A percentile compares a stretch with the other conserved stretches of the same genome.
These are phyloP conservation scores for Chaitophorus viminalis DNA, from an alignment of 2,888 invertebrate genomes.

Conservation along the genomic window DNA sequence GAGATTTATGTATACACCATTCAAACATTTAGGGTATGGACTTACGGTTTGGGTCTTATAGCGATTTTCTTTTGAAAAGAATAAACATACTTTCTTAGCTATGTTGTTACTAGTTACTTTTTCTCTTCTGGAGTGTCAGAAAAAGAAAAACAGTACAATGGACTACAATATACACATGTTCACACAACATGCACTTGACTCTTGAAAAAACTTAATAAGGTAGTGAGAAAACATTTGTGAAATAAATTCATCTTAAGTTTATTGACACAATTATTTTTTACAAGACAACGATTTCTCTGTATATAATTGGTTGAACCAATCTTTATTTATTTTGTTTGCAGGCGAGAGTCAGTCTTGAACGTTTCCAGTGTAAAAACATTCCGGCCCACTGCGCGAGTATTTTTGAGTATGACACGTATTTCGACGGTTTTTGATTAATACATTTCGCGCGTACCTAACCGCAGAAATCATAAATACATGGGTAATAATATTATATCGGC, in stretches of 20 bases:
- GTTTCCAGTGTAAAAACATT: neutral
- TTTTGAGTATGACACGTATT: too few species aligned
- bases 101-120: neutral
- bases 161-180: neutral
- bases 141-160: neutral
- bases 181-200: neutral
- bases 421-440: neutral
- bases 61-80: constrained; percentile 1
- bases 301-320: neutral
- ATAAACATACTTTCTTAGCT: neutral
- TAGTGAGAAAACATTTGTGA: neutral
- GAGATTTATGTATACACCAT: neutral
- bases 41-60: neutral
- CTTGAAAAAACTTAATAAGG: neutral
- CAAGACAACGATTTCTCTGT: neutral
- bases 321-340: too few species aligned
- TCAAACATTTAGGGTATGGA: neutral
- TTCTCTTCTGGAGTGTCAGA: neutral
- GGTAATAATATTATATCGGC: too few species aligned
- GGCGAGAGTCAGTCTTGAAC: neutral
- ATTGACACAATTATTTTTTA: constrained; percentile 5
- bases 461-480: too few species aligned
- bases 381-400: neutral
- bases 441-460: too few species aligned
- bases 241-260: constrained; percentile 8